Conservation (phyloP, 2,797 vertebrate genomes). For the Gymnoscopelus microlampas region DNA sequence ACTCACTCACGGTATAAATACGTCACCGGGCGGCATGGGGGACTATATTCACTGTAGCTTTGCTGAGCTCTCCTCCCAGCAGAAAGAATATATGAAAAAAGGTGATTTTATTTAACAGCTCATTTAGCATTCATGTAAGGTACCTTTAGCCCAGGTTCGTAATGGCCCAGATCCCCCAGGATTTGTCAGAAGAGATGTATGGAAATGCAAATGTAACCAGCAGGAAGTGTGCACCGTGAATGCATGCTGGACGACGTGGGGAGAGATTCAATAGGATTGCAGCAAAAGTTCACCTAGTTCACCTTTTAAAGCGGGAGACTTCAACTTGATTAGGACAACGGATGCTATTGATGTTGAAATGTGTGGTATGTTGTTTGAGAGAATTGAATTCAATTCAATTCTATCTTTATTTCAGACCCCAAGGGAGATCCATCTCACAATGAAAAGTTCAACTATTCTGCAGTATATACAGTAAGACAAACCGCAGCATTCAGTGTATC, state of each 20-base stretch:
- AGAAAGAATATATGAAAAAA: slow-evolving; percentile 64
- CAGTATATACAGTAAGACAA: no score
- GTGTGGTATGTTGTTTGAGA: slow-evolving; percentile 12
- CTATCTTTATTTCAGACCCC: no score
- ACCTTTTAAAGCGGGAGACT: slow-evolving; percentile 22
- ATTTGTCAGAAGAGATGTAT: slow-evolving; percentile 74
- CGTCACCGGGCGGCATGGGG: slow-evolving; percentile 39
- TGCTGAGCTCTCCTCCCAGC: slow-evolving; percentile 33
- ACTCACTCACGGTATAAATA: slow-evolving; percentile 50
- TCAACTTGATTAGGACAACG: slow-evolving; percentile 15
- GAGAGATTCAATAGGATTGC: slow-evolving; percentile 43
- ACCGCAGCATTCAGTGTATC: no score
- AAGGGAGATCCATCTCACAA: no score
- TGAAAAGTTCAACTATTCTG: no score
- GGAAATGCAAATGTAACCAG: slow-evolving; percentile 71
- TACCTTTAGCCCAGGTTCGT: slow-evolving; percentile 69
- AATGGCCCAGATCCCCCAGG: slow-evolving; percentile 65
- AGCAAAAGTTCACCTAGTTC: slow-evolving; percentile 33
- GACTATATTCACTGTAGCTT: slow-evolving; percentile 15
- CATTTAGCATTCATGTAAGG: slow-evolving; percentile 76
- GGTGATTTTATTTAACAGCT: slow-evolving; percentile 77
- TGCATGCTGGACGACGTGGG: slow-evolving; percentile 20
- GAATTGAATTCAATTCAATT: no score
- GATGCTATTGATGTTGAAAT: slow-evolving; percentile 12
- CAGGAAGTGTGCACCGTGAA: slow-evolving; percentile 50